Base-by-base conservation (phyloP, 2,888 invertebrate genomes). In the Pteria penguin region DNA sequence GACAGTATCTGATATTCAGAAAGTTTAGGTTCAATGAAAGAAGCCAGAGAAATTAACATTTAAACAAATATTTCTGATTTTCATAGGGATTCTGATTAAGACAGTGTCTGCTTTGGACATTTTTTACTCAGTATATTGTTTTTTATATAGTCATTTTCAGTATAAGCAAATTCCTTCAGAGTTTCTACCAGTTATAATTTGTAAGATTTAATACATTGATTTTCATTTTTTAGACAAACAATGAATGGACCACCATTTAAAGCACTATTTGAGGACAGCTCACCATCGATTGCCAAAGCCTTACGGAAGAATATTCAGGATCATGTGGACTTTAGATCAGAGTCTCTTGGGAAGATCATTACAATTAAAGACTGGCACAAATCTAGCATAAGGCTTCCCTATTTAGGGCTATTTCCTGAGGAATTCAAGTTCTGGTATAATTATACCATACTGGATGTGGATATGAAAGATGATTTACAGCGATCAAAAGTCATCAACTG, bases 401-500 rank as follows among this genome's bases (percentile, higher is more conserved):
- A 74, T 8, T 69, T 84, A 1, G 58, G 58, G 0, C 27, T 27
- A 4, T 81, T 72, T 60, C 79, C 78, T 5, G 66, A 55, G 32
- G 81, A 81, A 1, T 85, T 87, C 72, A 69, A 60, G 5, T 66
- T 75, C 14, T 66, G 75, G 66, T 82, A 83, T 54, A 68, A 78
- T 32, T 74, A 82, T 1, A 76, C 71, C 11, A 60, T 88, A 3
- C 61, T 86, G 36, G 89, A 90, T 75, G 24, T 76, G 14, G 84
- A 84, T 60, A 84, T 87, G 80, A 82, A 82, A 69, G 78, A 80
- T 33, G 86, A 87, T 60, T 82, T 90, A 11, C 85, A 87, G 74
- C 76, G 81, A 31, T 57, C 82, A 14, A 72, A 79, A 18, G 80
- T 86, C 18, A 83, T 90, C 63, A 90, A 90, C 82, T 89, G 89